These are phyloP conservation scores for Apodemia zela DNA, from an alignment of 2,888 invertebrate genomes.

Conservation along the genomic window DNA sequence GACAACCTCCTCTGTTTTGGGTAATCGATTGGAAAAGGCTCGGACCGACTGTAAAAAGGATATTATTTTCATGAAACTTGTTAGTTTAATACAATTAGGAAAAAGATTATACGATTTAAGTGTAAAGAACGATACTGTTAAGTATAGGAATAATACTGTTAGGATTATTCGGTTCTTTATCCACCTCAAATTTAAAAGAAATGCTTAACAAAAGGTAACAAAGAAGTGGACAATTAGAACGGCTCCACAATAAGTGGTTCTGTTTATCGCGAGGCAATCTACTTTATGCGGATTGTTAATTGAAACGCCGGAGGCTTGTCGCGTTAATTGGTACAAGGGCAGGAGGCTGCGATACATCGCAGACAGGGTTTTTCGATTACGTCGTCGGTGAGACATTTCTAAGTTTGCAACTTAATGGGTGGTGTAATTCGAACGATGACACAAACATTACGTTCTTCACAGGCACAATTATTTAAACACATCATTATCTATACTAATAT, in stretches of 20 bases:
- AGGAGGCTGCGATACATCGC: neutral
- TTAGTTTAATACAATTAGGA: too few relatives aligned
- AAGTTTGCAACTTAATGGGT: neutral
- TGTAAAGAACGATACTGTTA: too few relatives aligned
- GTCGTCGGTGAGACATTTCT: neutral
- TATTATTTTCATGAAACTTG: too few relatives aligned
- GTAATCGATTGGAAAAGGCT: too few relatives aligned
- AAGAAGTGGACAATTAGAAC: neutral
- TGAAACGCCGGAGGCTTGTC: constrained; percentile 28
- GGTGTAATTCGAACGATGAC: too few relatives aligned
- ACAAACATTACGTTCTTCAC: too few relatives aligned
- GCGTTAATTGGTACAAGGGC: constrained; percentile 30
- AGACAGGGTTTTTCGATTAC: constrained; percentile 9
- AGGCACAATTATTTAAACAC: too few relatives aligned
- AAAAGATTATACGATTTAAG: too few relatives aligned
- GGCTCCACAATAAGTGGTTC: constrained; percentile 14
- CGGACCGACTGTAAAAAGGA: too few relatives aligned
- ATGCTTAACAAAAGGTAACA: neutral
- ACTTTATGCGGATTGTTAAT: constrained; percentile 24
- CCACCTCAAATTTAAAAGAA: neutral
- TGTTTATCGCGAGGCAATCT: constrained; percentile 24
- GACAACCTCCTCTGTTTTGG: neutral
- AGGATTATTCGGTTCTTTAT: too few relatives aligned
- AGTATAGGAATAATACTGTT: too few relatives aligned
- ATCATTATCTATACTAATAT: too few relatives aligned